Evolutionary conservation across 2,113 vertebrate genomes (phyloP).

Genomic region (Glaucidium brasilianum): DNA sequence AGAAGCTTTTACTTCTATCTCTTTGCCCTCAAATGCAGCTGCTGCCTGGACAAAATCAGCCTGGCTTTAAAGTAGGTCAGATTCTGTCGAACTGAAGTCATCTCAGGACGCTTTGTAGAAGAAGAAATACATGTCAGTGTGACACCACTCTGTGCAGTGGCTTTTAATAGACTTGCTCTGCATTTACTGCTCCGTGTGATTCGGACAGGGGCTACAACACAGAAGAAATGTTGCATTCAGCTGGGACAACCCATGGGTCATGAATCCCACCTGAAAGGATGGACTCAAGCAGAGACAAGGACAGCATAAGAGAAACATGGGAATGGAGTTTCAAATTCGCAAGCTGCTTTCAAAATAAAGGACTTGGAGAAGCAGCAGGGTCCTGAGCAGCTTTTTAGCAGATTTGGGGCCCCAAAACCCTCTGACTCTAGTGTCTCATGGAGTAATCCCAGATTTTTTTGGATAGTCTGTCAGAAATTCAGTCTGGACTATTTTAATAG

Average conservation of each 20-base stretch:
- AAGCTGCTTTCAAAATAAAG: neutral
- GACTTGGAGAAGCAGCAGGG: neutral
- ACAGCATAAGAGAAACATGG: rapidly evolving
- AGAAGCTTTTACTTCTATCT: neutral
- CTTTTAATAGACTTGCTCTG: neutral
- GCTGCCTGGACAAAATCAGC: neutral
- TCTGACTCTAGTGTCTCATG: neutral
- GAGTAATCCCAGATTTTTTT: neutral
- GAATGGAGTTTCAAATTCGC: neutral
- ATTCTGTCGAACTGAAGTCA: neutral
- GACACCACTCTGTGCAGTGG: neutral
- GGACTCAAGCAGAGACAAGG: neutral
- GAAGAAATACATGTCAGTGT: slow-evolving; percentile 13
- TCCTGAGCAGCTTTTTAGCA: neutral
- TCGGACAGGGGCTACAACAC: neutral
- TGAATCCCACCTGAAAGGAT: neutral
- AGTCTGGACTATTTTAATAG: neutral
- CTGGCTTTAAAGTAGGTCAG: slow-evolving; percentile 14
- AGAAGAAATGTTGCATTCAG: neutral
- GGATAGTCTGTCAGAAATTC: neutral
- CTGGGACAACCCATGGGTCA: neutral
- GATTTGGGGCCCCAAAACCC: neutral
- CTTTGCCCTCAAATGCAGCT: neutral
- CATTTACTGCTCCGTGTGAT: neutral
- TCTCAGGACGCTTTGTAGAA: neutral